Conservation (phyloP, 1,140 invertebrate species). For the Bombus impatiens region DNA sequence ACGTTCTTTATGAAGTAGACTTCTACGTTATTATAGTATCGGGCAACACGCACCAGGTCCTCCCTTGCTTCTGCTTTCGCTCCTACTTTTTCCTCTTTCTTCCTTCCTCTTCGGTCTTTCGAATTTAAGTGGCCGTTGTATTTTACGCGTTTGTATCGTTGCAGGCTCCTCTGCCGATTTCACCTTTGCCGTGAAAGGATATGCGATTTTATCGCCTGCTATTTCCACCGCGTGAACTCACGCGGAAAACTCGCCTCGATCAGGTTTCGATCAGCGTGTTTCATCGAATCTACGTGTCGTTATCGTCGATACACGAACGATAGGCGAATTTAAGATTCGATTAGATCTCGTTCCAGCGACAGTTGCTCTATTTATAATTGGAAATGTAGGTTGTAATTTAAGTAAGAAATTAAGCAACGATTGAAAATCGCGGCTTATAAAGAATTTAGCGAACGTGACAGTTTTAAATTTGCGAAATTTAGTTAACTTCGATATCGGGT, state of each 20-base stretch:
- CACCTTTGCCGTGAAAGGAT: not conserved
- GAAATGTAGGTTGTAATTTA: too few species aligned
- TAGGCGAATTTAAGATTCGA: too few species aligned
- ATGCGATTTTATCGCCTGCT: constrained; percentile 11
- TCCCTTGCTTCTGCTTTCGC: not conserved
- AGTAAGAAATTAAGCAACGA: too few species aligned
- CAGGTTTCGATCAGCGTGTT: too few species aligned
- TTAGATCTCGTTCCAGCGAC: too few species aligned
- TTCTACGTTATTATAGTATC: constrained; percentile 80
- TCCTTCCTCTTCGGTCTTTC: not conserved
- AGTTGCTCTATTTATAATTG: too few species aligned
- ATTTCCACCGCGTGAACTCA: not conserved
- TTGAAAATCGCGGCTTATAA: too few species aligned
- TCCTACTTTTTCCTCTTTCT: not conserved
- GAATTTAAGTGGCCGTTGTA: constrained; percentile 38
- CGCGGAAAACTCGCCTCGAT: not conserved
- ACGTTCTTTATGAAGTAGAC: constrained; percentile 79
- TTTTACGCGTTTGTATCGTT: constrained; percentile 12
- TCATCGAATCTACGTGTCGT: too few species aligned
- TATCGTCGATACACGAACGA: too few species aligned
- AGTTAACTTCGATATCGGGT: rapidly evolving
- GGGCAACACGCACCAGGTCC: constrained; percentile 72
- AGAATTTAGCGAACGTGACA: too few species aligned
- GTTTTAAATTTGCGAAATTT: too few species aligned
- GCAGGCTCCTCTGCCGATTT: not conserved